Conservation (phyloP, 2,113 vertebrate species). For the Crotalus horridus region DNA sequence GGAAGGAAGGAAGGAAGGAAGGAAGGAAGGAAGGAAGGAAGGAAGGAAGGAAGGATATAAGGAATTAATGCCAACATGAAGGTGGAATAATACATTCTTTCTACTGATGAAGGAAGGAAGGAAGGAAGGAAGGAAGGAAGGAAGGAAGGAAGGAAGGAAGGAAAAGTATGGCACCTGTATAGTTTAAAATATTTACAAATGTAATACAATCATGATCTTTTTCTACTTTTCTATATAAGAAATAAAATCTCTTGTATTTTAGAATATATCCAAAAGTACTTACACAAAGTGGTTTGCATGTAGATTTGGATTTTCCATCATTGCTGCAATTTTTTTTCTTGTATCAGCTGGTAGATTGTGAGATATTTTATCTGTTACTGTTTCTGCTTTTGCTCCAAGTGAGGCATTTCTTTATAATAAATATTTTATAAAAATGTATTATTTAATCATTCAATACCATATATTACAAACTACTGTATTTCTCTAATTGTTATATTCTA, state of each 20-base stretch:
- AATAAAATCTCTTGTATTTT: neutral
- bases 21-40: too few species aligned
- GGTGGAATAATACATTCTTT: slow-evolving; percentile 2
- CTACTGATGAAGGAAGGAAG: neutral
- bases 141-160: neutral
- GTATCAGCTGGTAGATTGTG: slow-evolving; percentile 61
- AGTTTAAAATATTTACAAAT: neutral
- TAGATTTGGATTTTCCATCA: slow-evolving; percentile 64
- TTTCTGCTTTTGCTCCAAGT: slow-evolving; percentile 89
- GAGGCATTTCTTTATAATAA: slow-evolving; percentile 76
- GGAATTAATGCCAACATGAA: slow-evolving; percentile 33
- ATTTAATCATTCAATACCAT: neutral
- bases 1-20: too few species aligned
- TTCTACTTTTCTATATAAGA: slow-evolving; percentile 8
- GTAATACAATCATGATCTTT: neutral
- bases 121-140: too few species aligned
- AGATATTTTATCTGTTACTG: slow-evolving; percentile 80
- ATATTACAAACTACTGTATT: neutral
- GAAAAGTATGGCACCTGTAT: neutral
- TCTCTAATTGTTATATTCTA: neutral
- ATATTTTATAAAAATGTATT: slow-evolving; percentile 5
- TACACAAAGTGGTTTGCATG: slow-evolving; percentile 71
- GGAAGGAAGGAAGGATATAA: too few species aligned
- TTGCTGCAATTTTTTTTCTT: slow-evolving; percentile 63
- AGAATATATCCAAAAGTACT: slow-evolving; percentile 64